phyloP scores from a whole-genome alignment of 2,113 vertebrate species.

The Dromas ardeola region DNA sequence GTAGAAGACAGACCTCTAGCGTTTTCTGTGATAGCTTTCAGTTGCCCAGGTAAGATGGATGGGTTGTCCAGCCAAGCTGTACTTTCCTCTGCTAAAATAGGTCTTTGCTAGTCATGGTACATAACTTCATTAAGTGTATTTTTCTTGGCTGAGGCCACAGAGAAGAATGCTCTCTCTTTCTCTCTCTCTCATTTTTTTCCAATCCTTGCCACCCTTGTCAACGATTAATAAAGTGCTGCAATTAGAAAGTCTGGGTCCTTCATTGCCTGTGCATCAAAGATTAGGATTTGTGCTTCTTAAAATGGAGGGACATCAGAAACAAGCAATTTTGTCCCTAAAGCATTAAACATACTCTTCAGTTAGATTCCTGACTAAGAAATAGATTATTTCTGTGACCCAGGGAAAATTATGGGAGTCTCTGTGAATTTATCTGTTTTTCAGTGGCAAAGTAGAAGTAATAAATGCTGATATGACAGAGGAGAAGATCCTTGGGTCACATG shows the following conservation, averaged over 20 bases:
- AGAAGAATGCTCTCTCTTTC: not conserved
- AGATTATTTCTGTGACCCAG: not conserved
- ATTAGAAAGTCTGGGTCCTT: not conserved
- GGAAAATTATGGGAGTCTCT: not conserved
- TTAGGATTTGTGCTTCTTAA: not conserved
- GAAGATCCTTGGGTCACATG: not conserved
- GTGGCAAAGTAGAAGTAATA: not conserved
- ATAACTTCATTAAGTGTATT: conserved; percentile 29
- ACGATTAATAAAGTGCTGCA: not conserved
- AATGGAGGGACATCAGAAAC: not conserved
- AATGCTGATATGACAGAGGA: not conserved
- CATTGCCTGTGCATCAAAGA: not conserved
- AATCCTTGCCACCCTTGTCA: not conserved
- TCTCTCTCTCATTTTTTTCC: not conserved
- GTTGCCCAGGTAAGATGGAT: conserved; percentile 7
- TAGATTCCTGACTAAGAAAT: not conserved
- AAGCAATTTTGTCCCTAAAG: not conserved
- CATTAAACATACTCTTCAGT: not conserved
- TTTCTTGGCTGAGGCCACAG: conserved; percentile 17
- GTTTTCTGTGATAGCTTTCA: not conserved
- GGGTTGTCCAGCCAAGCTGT: not conserved
- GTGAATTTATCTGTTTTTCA: not conserved
- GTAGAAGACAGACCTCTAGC: not conserved
- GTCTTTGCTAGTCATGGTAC: conserved; percentile 3
- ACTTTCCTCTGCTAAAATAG: not conserved